Conservation (phyloP, 2,797 vertebrate genomes). For the Dallia pectoralis region DNA sequence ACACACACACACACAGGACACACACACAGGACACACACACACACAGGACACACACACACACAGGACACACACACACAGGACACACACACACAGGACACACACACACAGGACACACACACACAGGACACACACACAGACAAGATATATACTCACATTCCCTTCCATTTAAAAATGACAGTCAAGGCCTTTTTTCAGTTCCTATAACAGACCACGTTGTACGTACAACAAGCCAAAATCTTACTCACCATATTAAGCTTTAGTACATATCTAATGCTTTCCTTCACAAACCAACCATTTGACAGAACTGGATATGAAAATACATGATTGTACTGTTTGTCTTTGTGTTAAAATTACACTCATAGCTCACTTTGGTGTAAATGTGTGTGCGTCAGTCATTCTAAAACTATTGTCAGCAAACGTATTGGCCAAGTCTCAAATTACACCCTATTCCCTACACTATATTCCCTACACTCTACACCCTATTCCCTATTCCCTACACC, state of each 20-base stretch:
- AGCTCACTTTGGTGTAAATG: conserved; percentile 61
- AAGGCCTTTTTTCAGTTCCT: conserved; percentile 45
- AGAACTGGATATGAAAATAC: conserved; percentile 70
- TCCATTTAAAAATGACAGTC: conserved; percentile 71
- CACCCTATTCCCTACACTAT: too few species aligned
- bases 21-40: conserved; percentile 41
- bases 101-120: conserved; percentile 64
- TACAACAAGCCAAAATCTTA: conserved; percentile 45
- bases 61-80: conserved; percentile 51
- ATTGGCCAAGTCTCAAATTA: too few species aligned
- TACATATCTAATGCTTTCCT: conserved; percentile 63
- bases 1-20: conserved; percentile 49
- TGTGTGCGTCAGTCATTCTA: conserved; percentile 57
- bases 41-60: conserved; percentile 47
- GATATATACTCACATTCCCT: too few species aligned
- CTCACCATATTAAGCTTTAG: conserved; percentile 63
- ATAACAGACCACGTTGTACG: conserved; percentile 47
- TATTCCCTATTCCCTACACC: too few species aligned
- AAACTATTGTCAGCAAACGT: conserved; percentile 51
- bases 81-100: conserved; percentile 24
- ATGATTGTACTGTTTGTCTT: conserved; percentile 59
- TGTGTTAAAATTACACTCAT: conserved; percentile 61
- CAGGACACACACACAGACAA: background rate
- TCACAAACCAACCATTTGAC: conserved; percentile 69
- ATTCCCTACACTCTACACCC: too few species aligned